Evolutionary conservation across 2,888 invertebrate genomes (phyloP).

Genomic region (Ptilodon capucinus): DNA sequence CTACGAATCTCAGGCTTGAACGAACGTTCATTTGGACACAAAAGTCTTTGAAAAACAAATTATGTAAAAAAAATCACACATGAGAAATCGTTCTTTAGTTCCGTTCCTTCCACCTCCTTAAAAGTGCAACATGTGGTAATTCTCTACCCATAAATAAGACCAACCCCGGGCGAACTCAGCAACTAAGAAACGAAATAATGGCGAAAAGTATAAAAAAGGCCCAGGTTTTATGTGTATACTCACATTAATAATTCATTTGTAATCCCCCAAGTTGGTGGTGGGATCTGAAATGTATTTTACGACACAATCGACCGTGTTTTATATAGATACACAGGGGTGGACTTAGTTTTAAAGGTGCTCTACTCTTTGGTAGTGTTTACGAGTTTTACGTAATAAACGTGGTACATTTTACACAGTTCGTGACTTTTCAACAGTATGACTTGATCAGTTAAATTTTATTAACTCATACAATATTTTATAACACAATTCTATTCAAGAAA

Average conservation of each 20-base stretch:
- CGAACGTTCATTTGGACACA: background rate
- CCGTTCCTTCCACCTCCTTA: conserved; percentile 2
- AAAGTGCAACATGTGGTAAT: conserved; percentile 34
- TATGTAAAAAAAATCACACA: too few species aligned
- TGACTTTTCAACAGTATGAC: too few species aligned
- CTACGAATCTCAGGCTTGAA: background rate
- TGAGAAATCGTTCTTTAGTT: background rate
- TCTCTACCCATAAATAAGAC: conserved; percentile 32
- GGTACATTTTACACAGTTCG: background rate
- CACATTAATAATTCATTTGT: conserved; percentile 78
- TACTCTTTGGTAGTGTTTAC: background rate
- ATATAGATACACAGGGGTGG: conserved; percentile 41
- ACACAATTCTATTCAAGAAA: too few species aligned
- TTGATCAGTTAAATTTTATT: too few species aligned
- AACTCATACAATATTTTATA: too few species aligned
- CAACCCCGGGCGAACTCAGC: conserved; percentile 31
- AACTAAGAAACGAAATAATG: conserved; percentile 43
- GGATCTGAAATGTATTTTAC: conserved; percentile 64
- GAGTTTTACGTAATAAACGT: background rate
- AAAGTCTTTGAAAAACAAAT: too few species aligned
- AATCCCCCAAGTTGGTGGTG: conserved; percentile 65
- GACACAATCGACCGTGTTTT: conserved; percentile 61
- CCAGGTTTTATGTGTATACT: conserved; percentile 65
- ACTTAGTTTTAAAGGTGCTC: conserved; percentile 18
- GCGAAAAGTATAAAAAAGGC: conserved; percentile 51